phyloP scores from a whole-genome alignment of 2,113 vertebrate genomes.

The Holacanthus passer region DNA sequence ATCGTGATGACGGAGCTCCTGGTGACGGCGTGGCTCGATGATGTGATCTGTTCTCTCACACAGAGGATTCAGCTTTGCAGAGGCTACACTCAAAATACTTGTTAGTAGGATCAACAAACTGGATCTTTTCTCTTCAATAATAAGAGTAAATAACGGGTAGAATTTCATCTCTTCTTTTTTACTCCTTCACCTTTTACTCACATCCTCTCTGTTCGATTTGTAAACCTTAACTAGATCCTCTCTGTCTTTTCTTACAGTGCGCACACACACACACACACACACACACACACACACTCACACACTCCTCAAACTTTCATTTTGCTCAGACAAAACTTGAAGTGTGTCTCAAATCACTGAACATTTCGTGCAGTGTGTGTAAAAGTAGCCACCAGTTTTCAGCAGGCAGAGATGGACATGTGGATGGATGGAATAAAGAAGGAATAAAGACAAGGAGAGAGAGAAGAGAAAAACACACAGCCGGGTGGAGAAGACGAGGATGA shows the following conservation, averaged over 20 bases:
- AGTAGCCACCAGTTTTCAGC: not conserved
- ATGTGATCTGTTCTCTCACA: not conserved
- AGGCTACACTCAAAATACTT: too few species aligned
- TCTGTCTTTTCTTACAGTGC: too few species aligned
- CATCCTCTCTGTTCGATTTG: not conserved
- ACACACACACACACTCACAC: not conserved
- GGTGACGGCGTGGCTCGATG: not conserved
- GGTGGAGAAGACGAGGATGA: not conserved
- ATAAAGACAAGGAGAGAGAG: too few species aligned
- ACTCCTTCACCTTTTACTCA: not conserved
- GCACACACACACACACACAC: not conserved
- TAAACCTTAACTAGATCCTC: too few species aligned
- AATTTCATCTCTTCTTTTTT: not conserved
- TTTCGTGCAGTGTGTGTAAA: not conserved
- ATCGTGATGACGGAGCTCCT: not conserved
- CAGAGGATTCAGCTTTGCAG: too few species aligned
- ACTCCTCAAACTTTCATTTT: not conserved
- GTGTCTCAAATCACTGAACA: not conserved
- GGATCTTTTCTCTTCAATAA: too few species aligned
- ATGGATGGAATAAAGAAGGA: not conserved
- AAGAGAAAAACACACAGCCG: not conserved
- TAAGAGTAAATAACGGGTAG: too few species aligned
- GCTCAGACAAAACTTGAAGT: not conserved
- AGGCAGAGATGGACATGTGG: not conserved
- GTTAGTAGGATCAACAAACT: not conserved